A percentile compares a stretch with the other conserved stretches of the same genome.
phyloP scores from a whole-genome alignment of 2,797 vertebrate species.

The Enteromius argenteus region DNA sequence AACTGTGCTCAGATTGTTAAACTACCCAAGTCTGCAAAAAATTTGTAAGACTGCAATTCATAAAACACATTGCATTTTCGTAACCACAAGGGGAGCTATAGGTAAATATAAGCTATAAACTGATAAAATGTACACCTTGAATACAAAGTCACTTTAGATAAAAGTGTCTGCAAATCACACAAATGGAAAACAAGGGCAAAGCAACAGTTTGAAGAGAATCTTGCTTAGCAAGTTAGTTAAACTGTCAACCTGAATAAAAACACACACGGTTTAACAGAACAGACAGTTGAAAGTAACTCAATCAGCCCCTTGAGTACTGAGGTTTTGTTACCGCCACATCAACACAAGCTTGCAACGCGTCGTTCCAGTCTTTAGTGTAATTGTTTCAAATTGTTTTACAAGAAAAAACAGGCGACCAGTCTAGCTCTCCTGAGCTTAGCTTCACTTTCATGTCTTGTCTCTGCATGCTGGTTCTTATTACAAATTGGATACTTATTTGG shows the following conservation, averaged over 20 bases:
- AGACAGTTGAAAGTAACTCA: slow-evolving; percentile 14
- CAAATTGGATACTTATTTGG: slow-evolving; percentile 27
- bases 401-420: background rate
- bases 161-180: background rate
- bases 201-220: slow-evolving; percentile 17
- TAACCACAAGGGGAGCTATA: background rate
- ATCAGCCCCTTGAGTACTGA: slow-evolving; percentile 7
- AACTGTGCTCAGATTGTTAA: background rate
- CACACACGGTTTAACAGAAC: slow-evolving; percentile 4
- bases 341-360: background rate
- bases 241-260: slow-evolving; percentile 20
- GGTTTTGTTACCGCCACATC: slow-evolving; percentile 19
- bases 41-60: background rate
- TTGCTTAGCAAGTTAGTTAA: slow-evolving; percentile 33
- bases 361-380: slow-evolving; percentile 9
- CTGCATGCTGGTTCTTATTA: slow-evolving; percentile 21
- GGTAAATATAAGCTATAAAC: background rate
- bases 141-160: background rate
- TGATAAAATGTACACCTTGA: background rate
- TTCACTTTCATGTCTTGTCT: slow-evolving; percentile 31
- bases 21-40: background rate
- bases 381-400: slow-evolving; percentile 38
- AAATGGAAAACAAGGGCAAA: background rate
- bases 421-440: background rate
- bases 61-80: background rate